Evolutionary conservation across 2,888 invertebrate genomes (phyloP), one percentile per base, ranked within the genome.

Genomic region (Archips crataeganus): DNA sequence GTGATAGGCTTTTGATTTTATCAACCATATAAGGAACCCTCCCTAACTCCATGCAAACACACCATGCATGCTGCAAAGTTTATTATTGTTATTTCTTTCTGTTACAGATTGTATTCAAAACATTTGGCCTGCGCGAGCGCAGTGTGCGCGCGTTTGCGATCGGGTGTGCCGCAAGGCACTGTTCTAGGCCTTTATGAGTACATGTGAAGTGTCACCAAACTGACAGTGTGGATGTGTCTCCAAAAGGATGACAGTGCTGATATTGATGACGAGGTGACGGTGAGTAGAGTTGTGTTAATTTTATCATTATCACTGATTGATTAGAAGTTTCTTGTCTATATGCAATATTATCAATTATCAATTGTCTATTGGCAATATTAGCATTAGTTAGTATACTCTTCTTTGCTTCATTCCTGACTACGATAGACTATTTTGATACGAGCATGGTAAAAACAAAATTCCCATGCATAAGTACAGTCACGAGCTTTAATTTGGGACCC

Each of bases 31-130:
- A 70, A 70, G 75, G 80, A 80, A 82, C 83, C 82, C 83, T 81
- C 71, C 71, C 77, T 74, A 80, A 74, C 78, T 78, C 75, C 75
- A 84, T 79, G 86, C 80, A 85, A 86, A 85, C 80, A 82, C 77
- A 81, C 78, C 79, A 82, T 79, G 79, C 81, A 79, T 80, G 81
- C 81, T 80, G 82, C 82, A 76, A 82, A 88, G 89, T 91, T 93
- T 93, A 93, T 91, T 93, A 94, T 93, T 93, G 89, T 92, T 93
- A 90, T 93, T 93, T 90, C 84, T 90, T 89, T 91, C 89, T 90
- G 89, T 92, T 93, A 88, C 93, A 94, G 94, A 92, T 91, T 91
- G 93, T 93, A 92, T 93, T 91, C 90, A 93, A 93, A 94, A 94
- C 94, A 94, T 88, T 76, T 80, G 82, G 82, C 84, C 82, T 83